Evolutionary conservation across 2,797 vertebrate species (phyloP).

Genomic region (Australoheros facetus): DNA sequence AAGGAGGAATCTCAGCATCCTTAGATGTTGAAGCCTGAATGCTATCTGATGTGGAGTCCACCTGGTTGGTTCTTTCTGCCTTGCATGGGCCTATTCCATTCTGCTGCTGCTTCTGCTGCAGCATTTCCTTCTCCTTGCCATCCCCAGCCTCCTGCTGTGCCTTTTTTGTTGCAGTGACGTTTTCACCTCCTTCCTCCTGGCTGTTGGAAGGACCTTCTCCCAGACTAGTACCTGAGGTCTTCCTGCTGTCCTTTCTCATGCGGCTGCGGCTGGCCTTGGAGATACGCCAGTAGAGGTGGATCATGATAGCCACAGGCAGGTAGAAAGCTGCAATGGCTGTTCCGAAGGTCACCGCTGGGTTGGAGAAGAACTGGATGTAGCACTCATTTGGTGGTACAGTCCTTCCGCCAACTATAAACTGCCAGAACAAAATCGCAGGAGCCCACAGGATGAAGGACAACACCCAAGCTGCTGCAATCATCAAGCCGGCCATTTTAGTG

Average conservation of each 20-base stretch:
- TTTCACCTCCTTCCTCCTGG: slow-evolving; percentile 83
- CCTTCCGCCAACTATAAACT: slow-evolving; percentile 91
- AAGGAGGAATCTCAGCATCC: background rate
- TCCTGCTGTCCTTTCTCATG: slow-evolving; percentile 74
- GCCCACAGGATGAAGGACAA: slow-evolving; percentile 96
- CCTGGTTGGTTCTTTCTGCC: slow-evolving; percentile 73
- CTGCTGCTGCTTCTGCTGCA: slow-evolving; percentile 66
- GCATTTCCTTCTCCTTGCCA: slow-evolving; percentile 79
- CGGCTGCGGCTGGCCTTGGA: slow-evolving; percentile 94
- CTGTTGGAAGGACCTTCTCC: slow-evolving; percentile 71
- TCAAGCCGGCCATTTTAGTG: slow-evolving; percentile 95
- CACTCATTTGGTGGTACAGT: slow-evolving; percentile 86
- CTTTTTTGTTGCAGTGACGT: slow-evolving; percentile 64
- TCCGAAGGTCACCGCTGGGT: slow-evolving; percentile 92
- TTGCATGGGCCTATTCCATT: slow-evolving; percentile 53
- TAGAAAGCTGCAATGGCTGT: slow-evolving; percentile 97
- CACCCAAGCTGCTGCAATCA: slow-evolving; percentile 95
- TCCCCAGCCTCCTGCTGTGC: slow-evolving; percentile 38
- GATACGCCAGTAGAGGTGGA: slow-evolving; percentile 93
- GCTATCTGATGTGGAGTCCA: slow-evolving; percentile 83
- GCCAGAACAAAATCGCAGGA: slow-evolving; percentile 97
- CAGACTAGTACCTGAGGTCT: slow-evolving; percentile 80
- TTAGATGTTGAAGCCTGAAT: slow-evolving; percentile 73
- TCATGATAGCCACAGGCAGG: slow-evolving; percentile 96
- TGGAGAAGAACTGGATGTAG: slow-evolving; percentile 97